Evolutionary conservation across 2,113 vertebrate genomes (phyloP), one percentile per base, ranked within the genome.

Genomic region (Sclerurus mexicanus): DNA sequence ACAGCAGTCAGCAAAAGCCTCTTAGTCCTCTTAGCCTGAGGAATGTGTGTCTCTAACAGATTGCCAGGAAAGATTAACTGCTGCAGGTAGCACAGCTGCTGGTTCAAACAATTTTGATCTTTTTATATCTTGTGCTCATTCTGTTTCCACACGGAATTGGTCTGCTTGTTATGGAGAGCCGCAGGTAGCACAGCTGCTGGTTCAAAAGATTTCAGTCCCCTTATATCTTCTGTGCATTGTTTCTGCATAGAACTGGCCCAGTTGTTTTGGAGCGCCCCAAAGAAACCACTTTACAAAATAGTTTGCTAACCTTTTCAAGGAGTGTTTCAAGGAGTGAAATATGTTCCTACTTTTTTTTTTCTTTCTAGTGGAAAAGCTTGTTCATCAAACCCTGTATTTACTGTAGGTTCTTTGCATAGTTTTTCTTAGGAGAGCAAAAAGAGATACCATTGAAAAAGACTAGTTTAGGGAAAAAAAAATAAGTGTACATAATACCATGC

Each of bases 61-160:
- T 96, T 98, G 97, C 96, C 94, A 95, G 91, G 91, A 95, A 98
- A 98, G 97, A 98, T 98, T 97, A 98, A 98, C 95, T 95, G 97
- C 97, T 97, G 90, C 90, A 95, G 96, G 95, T 97, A 96, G 87
- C 95, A 87, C 96, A 98, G 97, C 96, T 97, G 97, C 97, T 97
- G 93, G 93, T 98, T 98, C 97, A 96, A 97, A 97, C 94, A 96
- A 91, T 96, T 97, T 94, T 97, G 83, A 97, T 98, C 91, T 98
- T 98, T 97, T 98, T 96, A 97, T 98, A 97, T 96, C 95, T 95
- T 95, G 74, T 83, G 89, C 94, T 97, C 93, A 69, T 94, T 98
- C 87, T 67, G 40, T 80, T 97, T 97, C 96, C 92, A 90, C 91
- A 74, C 91, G 92, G 96, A 97, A 96, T 96, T 95, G 91, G 87